A percentile compares a stretch with the other conserved stretches of the same genome.
phyloP scores from a whole-genome alignment of 1,140 invertebrate genomes.

The Drosophila mojavensis region DNA sequence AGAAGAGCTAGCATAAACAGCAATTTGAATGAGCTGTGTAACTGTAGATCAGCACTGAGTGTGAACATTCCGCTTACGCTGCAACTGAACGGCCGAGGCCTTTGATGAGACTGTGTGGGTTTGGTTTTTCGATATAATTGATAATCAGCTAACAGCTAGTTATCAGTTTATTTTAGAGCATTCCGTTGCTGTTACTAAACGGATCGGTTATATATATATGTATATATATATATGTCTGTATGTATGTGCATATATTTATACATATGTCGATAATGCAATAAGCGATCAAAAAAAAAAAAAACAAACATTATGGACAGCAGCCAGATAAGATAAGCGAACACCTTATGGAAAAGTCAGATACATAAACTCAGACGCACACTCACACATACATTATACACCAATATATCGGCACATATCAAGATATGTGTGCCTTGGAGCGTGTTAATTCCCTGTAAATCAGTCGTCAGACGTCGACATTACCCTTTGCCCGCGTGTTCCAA shows the following conservation, averaged over 20 bases:
- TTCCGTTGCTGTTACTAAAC: constrained; percentile 32
- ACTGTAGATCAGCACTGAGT: constrained; percentile 14
- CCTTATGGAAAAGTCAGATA: background rate
- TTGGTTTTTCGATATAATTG: too few species aligned
- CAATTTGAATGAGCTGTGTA: background rate
- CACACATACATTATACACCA: background rate
- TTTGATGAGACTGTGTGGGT: background rate
- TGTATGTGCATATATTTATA: too few species aligned
- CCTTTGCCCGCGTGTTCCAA: constrained; percentile 19
- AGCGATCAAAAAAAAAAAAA: constrained; percentile 31
- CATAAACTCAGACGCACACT: constrained; percentile 1
- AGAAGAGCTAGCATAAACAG: background rate
- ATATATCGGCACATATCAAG: background rate
- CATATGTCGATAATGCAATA: constrained; percentile 40
- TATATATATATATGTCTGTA: too few species aligned
- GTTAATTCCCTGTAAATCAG: constrained; percentile 10
- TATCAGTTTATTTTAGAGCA: constrained; percentile 76
- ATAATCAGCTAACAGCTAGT: constrained; percentile 86
- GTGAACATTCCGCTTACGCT: constrained; percentile 33
- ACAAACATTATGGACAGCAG: constrained; percentile 13
- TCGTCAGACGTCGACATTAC: constrained; percentile 9
- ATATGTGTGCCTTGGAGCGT: too few species aligned
- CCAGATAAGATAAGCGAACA: constrained; percentile 20
- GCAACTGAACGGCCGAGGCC: constrained; percentile 41
- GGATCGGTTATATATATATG: constrained; percentile 13